phyloP scores from a whole-genome alignment of 2,888 invertebrate species.

The Caenorhabditis panamensis region DNA sequence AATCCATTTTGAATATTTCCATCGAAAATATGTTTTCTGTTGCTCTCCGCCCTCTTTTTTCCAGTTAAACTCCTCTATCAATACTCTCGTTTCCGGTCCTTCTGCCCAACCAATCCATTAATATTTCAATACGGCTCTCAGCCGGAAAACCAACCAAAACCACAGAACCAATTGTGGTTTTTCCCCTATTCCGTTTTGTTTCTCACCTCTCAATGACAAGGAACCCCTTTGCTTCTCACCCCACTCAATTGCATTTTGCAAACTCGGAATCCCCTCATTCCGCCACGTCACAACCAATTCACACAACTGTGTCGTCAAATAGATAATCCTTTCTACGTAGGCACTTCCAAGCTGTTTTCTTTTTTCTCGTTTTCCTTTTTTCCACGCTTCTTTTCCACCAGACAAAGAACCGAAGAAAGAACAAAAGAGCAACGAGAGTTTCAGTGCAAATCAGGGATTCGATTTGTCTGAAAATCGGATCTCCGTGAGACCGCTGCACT shows the following conservation, averaged over 20 bases:
- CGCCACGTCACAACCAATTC: background rate
- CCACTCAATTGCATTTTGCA: background rate
- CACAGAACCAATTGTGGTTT: background rate
- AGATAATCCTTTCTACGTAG: background rate
- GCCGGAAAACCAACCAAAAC: background rate
- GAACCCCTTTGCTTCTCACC: background rate
- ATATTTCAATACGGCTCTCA: conserved; percentile 50
- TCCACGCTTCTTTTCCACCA: background rate
- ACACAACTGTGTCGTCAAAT: background rate
- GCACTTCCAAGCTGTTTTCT: background rate
- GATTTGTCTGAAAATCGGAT: background rate
- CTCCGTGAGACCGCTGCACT: background rate
- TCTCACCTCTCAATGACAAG: conserved; percentile 1
- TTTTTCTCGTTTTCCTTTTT: too few species aligned
- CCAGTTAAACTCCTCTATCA: conserved; percentile 1
- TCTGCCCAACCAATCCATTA: conserved; percentile 21
- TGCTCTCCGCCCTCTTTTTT: background rate
- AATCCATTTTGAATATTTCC: too few species aligned
- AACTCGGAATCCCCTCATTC: background rate
- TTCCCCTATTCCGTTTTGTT: background rate
- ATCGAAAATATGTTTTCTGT: background rate
- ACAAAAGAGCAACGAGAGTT: background rate
- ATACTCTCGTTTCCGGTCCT: conserved; percentile 8
- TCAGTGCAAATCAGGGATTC: too few species aligned
- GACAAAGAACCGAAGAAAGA: too few species aligned